These are phyloP conservation scores for Megaptera novaeangliae DNA, from an alignment of 2,113 vertebrate species.

Conservation along the genomic window DNA sequence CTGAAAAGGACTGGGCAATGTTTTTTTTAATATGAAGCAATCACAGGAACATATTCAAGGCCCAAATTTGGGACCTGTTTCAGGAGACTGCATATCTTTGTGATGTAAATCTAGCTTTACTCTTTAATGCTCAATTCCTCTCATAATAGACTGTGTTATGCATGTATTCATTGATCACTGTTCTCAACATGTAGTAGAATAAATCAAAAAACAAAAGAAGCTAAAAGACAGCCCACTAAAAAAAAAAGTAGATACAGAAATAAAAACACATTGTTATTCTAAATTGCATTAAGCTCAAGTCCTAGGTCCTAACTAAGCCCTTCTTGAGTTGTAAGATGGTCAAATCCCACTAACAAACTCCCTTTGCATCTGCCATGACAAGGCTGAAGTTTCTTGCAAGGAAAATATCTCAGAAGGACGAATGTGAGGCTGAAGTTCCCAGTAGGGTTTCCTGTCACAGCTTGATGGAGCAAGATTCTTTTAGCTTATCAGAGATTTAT, in stretches of 20 bases:
- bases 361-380: not conserved
- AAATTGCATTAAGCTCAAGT: not conserved
- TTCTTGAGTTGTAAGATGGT: not conserved
- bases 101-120: not conserved
- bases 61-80: not conserved
- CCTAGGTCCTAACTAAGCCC: not conserved
- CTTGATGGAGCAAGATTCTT: not conserved
- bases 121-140: not conserved
- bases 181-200: not conserved
- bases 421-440: not conserved
- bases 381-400: not conserved
- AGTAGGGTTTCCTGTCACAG: not conserved
- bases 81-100: not conserved
- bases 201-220: not conserved
- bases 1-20: not conserved
- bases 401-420: slow-evolving; percentile 21
- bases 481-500: not conserved
- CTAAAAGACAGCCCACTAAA: not conserved
- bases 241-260: not conserved
- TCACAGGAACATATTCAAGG: not conserved
- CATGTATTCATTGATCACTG: not conserved
- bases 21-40: not conserved
- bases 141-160: not conserved
- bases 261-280: not conserved
- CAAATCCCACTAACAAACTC: not conserved